Base-by-base conservation (phyloP, 2,797 vertebrate genomes). In the Microcaecilia unicolor region DNA sequence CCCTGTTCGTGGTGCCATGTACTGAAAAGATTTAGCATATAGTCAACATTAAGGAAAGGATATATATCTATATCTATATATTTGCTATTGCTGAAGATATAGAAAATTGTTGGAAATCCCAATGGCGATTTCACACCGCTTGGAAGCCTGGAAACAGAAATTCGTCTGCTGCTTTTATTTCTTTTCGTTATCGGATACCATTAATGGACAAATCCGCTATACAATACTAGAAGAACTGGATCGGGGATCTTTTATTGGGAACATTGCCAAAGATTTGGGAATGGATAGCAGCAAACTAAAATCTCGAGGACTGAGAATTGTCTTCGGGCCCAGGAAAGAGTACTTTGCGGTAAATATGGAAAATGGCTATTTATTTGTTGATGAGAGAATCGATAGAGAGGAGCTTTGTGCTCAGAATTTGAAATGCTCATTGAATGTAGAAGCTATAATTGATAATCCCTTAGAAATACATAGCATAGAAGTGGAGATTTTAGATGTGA, bases 331-430 rank as follows among this genome's bases (percentile, higher is more conserved):
- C 41, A 61, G 61, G 42, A 59, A 52, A 27, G 64, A 63, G 48
- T 58, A 64, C 70, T 72, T 70, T 20, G 65, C 64, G 31, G 55
- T 71, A 45, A 61, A 70, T 66, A 51, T 69, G 28, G 55, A 69
- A n/a, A 50, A 72, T 65, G 27, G 64, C 66, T 36, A 50, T 64
- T 24, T 48, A 70, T 34, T 64, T 74, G 35, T 63, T 55, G 40
- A 69, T 67, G 35, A 61, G 63, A 61, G 55, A 25, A 64, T 68
- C 24, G 63, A 69, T 51, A 42, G 70, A 15, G 61, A 74, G 34
- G 49, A 41, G 22, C 50, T 66, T 28, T 69, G 64, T 34, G 65
- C 51, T 43, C 41, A 60, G 31, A 53, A 53, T 25, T 47, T 38
- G 41, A 53, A 55, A 38, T 77, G 64, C 37, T 51, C 64, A 31